phyloP scores from a whole-genome alignment of 2,113 vertebrate species.

The Tiliqua scincoides region DNA sequence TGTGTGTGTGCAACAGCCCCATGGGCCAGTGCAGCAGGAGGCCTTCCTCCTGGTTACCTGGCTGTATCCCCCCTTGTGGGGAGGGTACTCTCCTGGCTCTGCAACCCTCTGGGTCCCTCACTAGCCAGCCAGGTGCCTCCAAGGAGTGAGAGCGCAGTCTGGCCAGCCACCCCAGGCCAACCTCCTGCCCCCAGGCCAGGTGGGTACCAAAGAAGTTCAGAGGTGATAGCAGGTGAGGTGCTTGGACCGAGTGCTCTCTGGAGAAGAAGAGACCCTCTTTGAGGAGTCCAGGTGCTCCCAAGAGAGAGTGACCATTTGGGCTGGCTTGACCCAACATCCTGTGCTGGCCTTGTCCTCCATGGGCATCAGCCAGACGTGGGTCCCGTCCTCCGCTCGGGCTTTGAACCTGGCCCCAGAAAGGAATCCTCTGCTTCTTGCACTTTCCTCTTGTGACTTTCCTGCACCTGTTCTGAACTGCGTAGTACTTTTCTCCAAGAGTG shows the following conservation, averaged over 20 bases:
- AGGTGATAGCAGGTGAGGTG: too few species aligned
- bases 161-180: not conserved
- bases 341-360: accelerated
- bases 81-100: too few species aligned
- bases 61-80: not conserved
- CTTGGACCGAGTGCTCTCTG: accelerated
- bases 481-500: not conserved
- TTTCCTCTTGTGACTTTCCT: not conserved
- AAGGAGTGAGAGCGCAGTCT: not conserved
- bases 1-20: not conserved
- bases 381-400: accelerated
- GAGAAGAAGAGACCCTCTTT: accelerated
- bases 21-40: too few species aligned
- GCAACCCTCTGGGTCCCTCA: not conserved
- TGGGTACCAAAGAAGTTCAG: too few species aligned
- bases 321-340: not conserved
- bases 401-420: not conserved
- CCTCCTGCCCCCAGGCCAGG: not conserved
- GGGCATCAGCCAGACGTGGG: not conserved
- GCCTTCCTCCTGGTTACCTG: accelerated
- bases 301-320: not conserved
- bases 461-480: not conserved
- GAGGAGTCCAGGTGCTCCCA: not conserved
- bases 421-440: not conserved
- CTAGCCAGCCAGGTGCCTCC: not conserved